These are phyloP conservation scores for Catharus fuscescens DNA, from an alignment of 2,113 vertebrate species.

Conservation along the genomic window DNA sequence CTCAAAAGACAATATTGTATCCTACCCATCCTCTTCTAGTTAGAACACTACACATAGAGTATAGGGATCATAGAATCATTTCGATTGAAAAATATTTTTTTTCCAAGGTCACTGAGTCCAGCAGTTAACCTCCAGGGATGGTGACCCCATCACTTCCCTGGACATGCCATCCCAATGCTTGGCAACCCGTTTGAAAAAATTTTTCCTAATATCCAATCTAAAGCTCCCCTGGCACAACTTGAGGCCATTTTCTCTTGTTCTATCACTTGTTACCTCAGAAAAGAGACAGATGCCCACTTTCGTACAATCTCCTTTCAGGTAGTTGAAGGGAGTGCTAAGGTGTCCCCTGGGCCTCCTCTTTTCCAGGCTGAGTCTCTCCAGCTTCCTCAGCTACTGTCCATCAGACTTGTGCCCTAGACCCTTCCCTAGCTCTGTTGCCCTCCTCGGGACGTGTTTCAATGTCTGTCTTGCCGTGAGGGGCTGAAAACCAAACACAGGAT, in stretches of 20 bases:
- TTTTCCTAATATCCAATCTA: not conserved
- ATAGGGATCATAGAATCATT: not conserved
- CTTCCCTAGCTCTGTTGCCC: not conserved
- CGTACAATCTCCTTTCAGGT: not conserved
- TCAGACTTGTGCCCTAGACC: not conserved
- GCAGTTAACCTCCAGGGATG: not conserved
- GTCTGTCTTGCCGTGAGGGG: fast-evolving
- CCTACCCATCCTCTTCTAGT: not conserved
- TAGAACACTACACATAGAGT: not conserved
- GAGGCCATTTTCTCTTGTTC: not conserved
- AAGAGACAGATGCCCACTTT: fast-evolving
- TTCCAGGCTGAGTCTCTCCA: not conserved
- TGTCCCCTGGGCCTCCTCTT: not conserved
- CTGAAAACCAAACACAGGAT: fast-evolving
- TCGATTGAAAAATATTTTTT: not conserved
- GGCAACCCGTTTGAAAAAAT: not conserved
- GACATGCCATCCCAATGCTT: not conserved
- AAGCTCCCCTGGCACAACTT: not conserved
- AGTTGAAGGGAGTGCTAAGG: not conserved
- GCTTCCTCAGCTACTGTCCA: not conserved
- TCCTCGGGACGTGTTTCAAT: not conserved
- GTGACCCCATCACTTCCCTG: not conserved
- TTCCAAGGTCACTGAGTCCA: not conserved
- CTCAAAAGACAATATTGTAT: not conserved
- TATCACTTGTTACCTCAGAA: not conserved